Base-by-base conservation (phyloP, 2,888 invertebrate genomes). In the Rotaria magnacalcarata region DNA sequence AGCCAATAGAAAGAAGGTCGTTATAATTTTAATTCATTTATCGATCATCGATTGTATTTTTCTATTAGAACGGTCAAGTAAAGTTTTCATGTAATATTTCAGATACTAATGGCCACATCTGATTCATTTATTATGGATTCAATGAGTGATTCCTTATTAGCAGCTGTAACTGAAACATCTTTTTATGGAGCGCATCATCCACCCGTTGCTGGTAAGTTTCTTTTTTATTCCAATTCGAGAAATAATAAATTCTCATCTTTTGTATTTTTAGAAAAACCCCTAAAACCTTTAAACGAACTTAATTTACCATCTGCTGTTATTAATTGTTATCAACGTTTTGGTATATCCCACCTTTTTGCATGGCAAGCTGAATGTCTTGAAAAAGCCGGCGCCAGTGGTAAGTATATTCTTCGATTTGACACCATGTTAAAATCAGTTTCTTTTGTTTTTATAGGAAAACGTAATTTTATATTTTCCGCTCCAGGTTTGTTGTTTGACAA, bases 341-440 rank as follows among this genome's bases (percentile, higher is more conserved):
- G 86, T 34, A 85, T 86, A 21, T 54, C n/a, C 19, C 75, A 85
- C 47, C 75, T 86, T 19, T 86, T 86, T 75, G 80, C 56, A 27
- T 86, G 86, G 86, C 86, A 86, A 85, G 85, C 75, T n/a, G 86
- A 86, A 60, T 86, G 86, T 52, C 50, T 86, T 27, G 75, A 80
- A 14, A 85, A 24, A 27, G 75, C 50, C n/a, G 60, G 58, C 54
- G 75, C 85, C 5, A 41, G 52, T 43, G 86, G 86, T 85, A 24
- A 27, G 58, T 34, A 54, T 56, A 60, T n/a, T 50, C 24, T 84
- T 84, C 11, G 11, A 27, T 60, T 27, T 67, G 34, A 16, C 50
- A 27, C 27, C 5, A 2, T 10, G 27, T 11, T 60, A 11, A 52
- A 52, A 21, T 54, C 7, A 21, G n/a, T 84, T 7, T 58, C 27